Base-by-base conservation (phyloP, 2,888 invertebrate genomes). In the Scaptomyza parva region DNA sequence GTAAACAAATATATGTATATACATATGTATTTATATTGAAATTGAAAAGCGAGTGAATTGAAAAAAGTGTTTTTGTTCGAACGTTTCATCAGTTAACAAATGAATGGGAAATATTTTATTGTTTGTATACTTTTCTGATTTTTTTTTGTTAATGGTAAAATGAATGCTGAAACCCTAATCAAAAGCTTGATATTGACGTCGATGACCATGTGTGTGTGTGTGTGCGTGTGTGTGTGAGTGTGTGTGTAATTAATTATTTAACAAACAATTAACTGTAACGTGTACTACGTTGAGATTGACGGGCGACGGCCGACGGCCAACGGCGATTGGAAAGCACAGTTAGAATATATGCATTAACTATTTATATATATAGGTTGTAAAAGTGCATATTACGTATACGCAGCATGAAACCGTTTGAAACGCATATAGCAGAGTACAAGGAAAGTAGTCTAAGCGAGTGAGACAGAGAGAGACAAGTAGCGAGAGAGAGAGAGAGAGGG, bases 221-320 rank as follows among this genome's bases (percentile, higher is more conserved):
- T 26, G 17, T 12, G 37, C 12, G 11, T 26, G 26, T 26, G 44
- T 30, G 33, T 17, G 37, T 41, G 35, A 40, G 55, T 58, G 40
- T 39, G 39, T 71, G 54, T 68, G 68, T 58, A 67, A 83, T 83
- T 80, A 84, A 83, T 80, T 83, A 80, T 83, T 83, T 60, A 80
- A 77, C 54, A 70, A 80, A 80, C 77, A 83, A 80, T 80, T 84
- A 80, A 84, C 69, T 69, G 66, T 75, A 54, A 55, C 53, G 51
- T 37, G n/a, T n/a, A n/a, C n/a, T n/a, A n/a, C n/a, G n/a, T n/a
- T n/a, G n/a, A n/a, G n/a, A n/a, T n/a, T n/a, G n/a, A 35, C 11
- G 30, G 8, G 35, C 6, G 37, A 17, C 37, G 30, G 30, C n/a
- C n/a, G n/a, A n/a, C n/a, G 3, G 40, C 17, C 30, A 45, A 28